These are phyloP conservation scores for Dromaius novaehollandiae DNA, from an alignment of 2,113 vertebrate species.

Conservation along the genomic window DNA sequence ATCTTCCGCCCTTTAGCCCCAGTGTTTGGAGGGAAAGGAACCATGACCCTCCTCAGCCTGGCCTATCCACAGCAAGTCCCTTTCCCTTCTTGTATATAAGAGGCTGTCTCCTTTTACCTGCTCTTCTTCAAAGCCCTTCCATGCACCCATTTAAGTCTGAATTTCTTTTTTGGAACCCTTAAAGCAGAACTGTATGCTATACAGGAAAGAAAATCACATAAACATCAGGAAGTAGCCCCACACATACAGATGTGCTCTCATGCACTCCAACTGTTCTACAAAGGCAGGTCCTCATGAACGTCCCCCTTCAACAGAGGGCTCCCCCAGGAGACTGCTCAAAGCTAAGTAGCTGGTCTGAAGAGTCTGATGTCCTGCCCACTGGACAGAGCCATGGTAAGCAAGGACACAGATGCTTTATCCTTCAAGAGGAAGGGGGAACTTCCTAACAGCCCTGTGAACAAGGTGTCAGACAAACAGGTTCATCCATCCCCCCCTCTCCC, in stretches of 20 bases:
- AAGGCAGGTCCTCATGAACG: neutral
- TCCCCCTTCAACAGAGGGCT: neutral
- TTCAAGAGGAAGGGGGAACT: neutral
- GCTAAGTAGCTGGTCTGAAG: neutral
- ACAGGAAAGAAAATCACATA: neutral
- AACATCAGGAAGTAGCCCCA: neutral
- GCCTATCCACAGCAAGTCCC: neutral
- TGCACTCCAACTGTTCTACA: neutral
- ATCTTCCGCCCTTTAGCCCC: neutral
- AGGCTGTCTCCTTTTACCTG: neutral
- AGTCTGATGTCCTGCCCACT: neutral
- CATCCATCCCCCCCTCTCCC: neutral
- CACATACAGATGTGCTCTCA: neutral
- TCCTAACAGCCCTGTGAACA: neutral
- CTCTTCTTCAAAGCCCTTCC: neutral
- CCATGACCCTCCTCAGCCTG: neutral
- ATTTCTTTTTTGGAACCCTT: neutral
- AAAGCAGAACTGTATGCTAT: neutral
- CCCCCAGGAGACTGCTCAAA: neutral
- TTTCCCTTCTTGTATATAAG: neutral
- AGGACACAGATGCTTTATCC: neutral
- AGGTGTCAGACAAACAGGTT: neutral
- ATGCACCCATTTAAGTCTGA: neutral
- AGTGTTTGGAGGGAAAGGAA: neutral
- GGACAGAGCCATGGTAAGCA: neutral